Conservation (phyloP, 2,113 vertebrate species). For the Xyliphius kryptos region DNA sequence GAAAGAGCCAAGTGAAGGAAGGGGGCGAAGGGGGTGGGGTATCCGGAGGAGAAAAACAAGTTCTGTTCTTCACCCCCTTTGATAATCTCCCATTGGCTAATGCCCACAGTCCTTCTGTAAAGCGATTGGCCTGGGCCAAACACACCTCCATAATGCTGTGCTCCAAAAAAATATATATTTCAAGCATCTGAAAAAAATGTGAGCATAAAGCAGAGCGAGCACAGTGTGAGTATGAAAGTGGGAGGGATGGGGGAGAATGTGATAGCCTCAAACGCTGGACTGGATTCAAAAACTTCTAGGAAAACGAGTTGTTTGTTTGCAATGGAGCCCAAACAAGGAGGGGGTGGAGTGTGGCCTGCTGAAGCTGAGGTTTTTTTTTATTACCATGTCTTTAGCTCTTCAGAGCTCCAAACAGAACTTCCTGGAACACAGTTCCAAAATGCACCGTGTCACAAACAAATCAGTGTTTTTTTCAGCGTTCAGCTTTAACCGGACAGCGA, state of each 20-base stretch:
- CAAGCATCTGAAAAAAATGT: conserved; percentile 6
- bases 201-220: conserved; percentile 12
- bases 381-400: background rate
- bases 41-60: conserved; percentile 53
- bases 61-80: conserved; percentile 52
- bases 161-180: conserved; percentile 35
- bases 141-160: conserved; percentile 79
- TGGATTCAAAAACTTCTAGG: conserved; percentile 65
- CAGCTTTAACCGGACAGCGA: background rate
- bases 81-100: conserved; percentile 45
- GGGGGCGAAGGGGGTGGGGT: background rate
- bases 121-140: conserved; percentile 63
- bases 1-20: conserved; percentile 36
- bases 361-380: background rate
- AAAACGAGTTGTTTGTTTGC: conserved; percentile 60
- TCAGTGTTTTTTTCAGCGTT: conserved; percentile 1
- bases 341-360: conserved; percentile 13
- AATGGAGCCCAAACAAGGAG: conserved; percentile 13
- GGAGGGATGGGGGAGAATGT: conserved; percentile 3
- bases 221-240: background rate
- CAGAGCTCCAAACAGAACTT: conserved; percentile 4
- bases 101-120: conserved; percentile 25
- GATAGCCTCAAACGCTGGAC: conserved; percentile 39
- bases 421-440: conserved; percentile 19
- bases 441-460: background rate